These are phyloP conservation scores for Tauraco erythrolophus DNA, from an alignment of 2,113 vertebrate species.

Conservation along the genomic window DNA sequence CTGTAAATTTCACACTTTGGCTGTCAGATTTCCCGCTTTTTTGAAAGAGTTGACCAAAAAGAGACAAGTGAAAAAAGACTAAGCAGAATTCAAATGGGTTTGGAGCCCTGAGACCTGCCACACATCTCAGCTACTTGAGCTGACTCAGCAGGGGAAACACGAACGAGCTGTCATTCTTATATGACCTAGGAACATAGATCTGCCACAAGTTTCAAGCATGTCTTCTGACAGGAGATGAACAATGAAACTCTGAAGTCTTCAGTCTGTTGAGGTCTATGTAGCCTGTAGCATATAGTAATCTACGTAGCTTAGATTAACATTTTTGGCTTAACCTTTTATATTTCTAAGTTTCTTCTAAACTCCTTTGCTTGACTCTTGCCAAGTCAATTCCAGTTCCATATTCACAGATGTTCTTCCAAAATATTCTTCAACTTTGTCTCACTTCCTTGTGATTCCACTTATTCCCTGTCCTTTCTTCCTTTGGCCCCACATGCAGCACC, in stretches of 20 bases:
- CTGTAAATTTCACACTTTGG: not conserved
- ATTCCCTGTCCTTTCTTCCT: not conserved
- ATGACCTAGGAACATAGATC: not conserved
- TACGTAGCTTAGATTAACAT: not conserved
- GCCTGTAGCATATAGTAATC: not conserved
- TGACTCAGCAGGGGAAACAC: not conserved
- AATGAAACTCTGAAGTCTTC: not conserved
- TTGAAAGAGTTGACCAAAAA: not conserved
- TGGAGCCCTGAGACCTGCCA: not conserved
- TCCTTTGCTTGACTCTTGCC: not conserved
- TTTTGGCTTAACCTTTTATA: not conserved
- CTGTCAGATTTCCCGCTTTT: not conserved
- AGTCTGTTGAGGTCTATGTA: not conserved
- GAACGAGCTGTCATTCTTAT: not conserved
- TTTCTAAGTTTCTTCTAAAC: not conserved
- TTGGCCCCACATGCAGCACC: not conserved
- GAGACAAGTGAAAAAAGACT: not conserved
- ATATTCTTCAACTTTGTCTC: not conserved
- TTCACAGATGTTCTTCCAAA: not conserved
- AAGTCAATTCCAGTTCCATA: not conserved
- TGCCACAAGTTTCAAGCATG: not conserved
- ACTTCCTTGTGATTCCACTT: not conserved
- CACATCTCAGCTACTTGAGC: not conserved
- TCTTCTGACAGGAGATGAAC: not conserved
- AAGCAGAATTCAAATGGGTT: not conserved